Evolutionary conservation across 30 jellyfish, hydroid and myxozoan species (phyloP).

Genomic region (Catostylus mosaicus): DNA sequence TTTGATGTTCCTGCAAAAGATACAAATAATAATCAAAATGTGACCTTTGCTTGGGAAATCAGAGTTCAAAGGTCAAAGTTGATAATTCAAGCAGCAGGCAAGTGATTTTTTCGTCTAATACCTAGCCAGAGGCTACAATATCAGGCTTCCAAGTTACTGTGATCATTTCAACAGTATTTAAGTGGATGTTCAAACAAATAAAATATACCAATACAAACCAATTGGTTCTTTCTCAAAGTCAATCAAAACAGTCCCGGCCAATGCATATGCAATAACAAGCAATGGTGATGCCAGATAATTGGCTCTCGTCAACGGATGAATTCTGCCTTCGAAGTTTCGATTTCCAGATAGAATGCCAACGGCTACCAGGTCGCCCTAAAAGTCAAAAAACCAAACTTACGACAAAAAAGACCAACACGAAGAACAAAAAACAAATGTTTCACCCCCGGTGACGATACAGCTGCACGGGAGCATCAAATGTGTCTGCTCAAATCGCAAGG

Average conservation of each 20-base stretch:
- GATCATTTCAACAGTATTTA: too few species aligned
- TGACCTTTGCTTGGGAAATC: too few species aligned
- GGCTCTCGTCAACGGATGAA: conserved; percentile 91
- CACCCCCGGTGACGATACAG: too few species aligned
- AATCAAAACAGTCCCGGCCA: conserved; percentile 92
- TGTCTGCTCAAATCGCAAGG: too few species aligned
- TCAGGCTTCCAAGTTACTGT: too few species aligned
- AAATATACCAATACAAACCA: conserved; percentile 30
- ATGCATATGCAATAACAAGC: conserved; percentile 86
- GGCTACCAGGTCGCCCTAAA: conserved; percentile 84
- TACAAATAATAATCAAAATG: not conserved
- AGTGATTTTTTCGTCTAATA: too few species aligned
- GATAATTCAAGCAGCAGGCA: not conserved
- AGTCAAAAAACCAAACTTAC: not conserved
- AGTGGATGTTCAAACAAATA: too few species aligned
- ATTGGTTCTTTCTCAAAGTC: conserved; percentile 94
- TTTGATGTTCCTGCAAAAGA: conserved; percentile 69
- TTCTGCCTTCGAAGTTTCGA: conserved; percentile 94
- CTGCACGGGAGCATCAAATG: too few species aligned
- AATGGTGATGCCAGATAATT: conserved; percentile 90
- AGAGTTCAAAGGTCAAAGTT: not conserved
- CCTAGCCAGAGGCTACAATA: too few species aligned
- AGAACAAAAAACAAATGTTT: too few species aligned
- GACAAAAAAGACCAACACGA: too few species aligned
- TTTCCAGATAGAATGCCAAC: conserved; percentile 92